Evolutionary conservation across 2,797 vertebrate genomes (phyloP), one percentile per base, ranked within the genome.

Genomic region (Atherinosoma microstoma): DNA sequence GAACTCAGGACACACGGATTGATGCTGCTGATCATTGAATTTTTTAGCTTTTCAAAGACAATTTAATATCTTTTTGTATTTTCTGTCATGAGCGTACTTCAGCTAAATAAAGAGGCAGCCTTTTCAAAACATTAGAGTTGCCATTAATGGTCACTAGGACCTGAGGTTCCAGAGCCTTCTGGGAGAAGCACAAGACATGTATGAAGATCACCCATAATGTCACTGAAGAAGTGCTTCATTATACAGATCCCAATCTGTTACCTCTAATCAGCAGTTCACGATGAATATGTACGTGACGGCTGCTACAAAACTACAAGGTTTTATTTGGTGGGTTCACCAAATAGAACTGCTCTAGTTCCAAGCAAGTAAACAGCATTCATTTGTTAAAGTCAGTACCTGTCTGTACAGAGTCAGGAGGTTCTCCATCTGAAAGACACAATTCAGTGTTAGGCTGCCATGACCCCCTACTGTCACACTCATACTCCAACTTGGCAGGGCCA

Each of bases 361-460:
- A 29, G 22, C n/a, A 59, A 38, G 51, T 36, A 40, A 42, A 47
- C 47, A 53, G 30, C 0, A 47, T 47, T 58, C 22, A 32, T 45
- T 9, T 60, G 35, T 3, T 54, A 45, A 57, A 36, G 42, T 27
- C 20, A 61, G 59, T 87, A 89, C 84, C 87, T 79, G 83, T 75
- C 40, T 70, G 79, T 51, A 84, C 73, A 20, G 2, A 32, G 64
- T 84, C 74, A 60, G 32, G 45, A 1, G 70, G 35, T 49, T 86
- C 76, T 68, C 73, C 84, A 77, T 64, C 85, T 87, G 79, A 75
- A 82, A 89, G 11, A 84, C 10, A 85, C 56, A 56, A 15, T n/a
- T 70, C 61, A 35, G 11, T 2, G 16, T 86, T 79, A 82, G 53
- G 47, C 42, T 10, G 1, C 45, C 51, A 30, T n/a, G 8, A 59